Evolutionary conservation across 1,140 invertebrate genomes (phyloP), one percentile per base, ranked within the genome.

Genomic region (Wiebesia pumilae): DNA sequence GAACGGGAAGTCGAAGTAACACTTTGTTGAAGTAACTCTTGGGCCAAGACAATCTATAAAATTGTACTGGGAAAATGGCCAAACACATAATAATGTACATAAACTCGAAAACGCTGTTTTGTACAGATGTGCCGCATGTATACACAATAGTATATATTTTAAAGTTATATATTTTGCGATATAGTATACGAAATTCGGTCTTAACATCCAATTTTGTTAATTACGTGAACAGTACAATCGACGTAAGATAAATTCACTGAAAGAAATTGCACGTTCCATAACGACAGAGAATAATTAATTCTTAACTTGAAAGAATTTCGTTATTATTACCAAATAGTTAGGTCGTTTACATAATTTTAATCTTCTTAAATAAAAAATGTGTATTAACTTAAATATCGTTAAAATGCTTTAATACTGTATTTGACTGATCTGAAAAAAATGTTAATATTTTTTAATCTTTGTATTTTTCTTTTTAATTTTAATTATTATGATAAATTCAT

Each of bases 191-290:
- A 62, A 65, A 84, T 81, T 81, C 78, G 78, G 78, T 85, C 67
- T 85, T 85, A 81, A 71, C 78, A 58, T 71, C 58, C 27, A 54
- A 82, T 82, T 81, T 81, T 69, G 30, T 79, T 79, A 38, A 40
- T 75, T 43, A 43, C n/a, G 16, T 54, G 16, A 79, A 58, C 30
- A 40, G 54, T 81, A 58, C 79, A 81, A 65, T 79, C 40, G 12
- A 79, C n/a, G 10, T 54, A 33, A 24, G 4, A n/a, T 0, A 43
- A 21, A 38, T 75, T 43, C 38, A 12, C 38, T 43, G 9, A 73
- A 10, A 73, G 30, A 73, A 38, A n/a, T 71, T 38, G 38, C 10
- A 7, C 35, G 7, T 33, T 38, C 19, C 16, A 71, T 30, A 30
- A 75, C 12, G 14, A 43, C 71, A 43, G 6, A 43, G 4, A 30